A percentile compares a stretch with the other conserved stretches of the same genome.
These are phyloP conservation scores for Carlito syrichta DNA, from an alignment of 2,113 vertebrate species.

Conservation along the genomic window DNA sequence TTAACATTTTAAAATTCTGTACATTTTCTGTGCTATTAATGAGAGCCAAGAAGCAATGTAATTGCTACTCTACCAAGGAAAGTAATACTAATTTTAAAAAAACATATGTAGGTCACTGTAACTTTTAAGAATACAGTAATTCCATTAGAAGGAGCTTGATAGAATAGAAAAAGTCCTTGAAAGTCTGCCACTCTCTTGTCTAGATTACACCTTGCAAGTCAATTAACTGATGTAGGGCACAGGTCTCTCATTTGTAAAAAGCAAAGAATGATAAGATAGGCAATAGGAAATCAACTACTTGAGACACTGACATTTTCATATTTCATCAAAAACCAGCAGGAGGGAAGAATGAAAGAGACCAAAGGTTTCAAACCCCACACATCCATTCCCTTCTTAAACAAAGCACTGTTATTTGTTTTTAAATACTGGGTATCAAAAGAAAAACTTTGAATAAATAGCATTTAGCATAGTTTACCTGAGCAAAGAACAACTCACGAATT, in stretches of 20 bases:
- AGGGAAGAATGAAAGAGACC: not conserved
- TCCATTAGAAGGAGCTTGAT: not conserved
- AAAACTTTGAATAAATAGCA: not conserved
- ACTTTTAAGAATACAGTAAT: not conserved
- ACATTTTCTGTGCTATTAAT: not conserved
- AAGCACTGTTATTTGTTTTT: not conserved
- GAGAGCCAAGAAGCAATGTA: not conserved
- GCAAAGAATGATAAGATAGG: not conserved
- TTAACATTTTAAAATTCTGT: not conserved
- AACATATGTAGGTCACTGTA: not conserved
- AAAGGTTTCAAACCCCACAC: not conserved
- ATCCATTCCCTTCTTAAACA: not conserved
- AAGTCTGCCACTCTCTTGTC: not conserved
- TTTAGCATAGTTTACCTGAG: not conserved
- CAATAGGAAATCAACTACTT: too few relatives aligned
- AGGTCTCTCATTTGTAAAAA: not conserved
- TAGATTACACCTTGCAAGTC: not conserved
- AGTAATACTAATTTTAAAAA: not conserved
- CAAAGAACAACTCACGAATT: not conserved
- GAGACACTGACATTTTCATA: too few relatives aligned
- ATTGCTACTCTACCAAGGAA: not conserved
- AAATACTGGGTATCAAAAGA: not conserved
- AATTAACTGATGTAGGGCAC: not conserved
- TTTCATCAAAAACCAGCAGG: too few relatives aligned
- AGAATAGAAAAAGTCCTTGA: not conserved